Base-by-base conservation (phyloP, 92 coral and sea anemone genomes). In the Nematostella vectensis region DNA sequence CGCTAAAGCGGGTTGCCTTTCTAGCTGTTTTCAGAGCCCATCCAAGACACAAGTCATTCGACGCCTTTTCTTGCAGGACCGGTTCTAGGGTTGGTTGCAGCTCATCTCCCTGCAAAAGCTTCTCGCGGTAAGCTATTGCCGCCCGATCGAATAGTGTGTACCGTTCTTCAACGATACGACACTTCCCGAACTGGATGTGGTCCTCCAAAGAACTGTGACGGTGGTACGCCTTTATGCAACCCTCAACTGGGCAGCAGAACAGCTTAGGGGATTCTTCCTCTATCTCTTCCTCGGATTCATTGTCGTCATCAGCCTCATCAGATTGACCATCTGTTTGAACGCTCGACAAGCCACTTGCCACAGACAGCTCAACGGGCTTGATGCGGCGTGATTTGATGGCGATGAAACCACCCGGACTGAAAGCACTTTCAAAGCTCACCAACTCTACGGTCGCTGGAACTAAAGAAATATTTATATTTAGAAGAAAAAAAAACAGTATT, bases 131-230 rank as follows among this genome's bases (percentile, higher is more conserved):
- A 13, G 28, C 11, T 27, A 44, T 11, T 11, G 25, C 45, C 9
- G 66, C 66, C 45, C 45, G 42, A 37, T 59, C 66, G 10, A 44
- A 13, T 28, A 59, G 66, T 4, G 27, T 40, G 11, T 40, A 18
- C 29, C 40, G 11, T 26, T 43, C 66, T 20, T 23, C 29, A 11
- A 22, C 37, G 23, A 44, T 27, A 3, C 27, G 29, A 26, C 66
- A 59, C 43, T 59, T 59, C 2, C 66, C 66, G 27, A 38, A 59
- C 36, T 25, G 43, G 6, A 59, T 29, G 28, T 59, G 66, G 42
- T 59, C 29, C 42, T 43, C 54, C 8, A 59, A 26, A 11, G 42
- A 10, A 44, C 22, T 21, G 54, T 44, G 40, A 23, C 43, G 31
- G 3, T 59, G 66, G 22, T 20, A 59, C 15, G 27, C 31, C 39